Evolutionary conservation across 2,888 invertebrate species (phyloP).

Genomic region (Tetanocera ferruginea): DNA sequence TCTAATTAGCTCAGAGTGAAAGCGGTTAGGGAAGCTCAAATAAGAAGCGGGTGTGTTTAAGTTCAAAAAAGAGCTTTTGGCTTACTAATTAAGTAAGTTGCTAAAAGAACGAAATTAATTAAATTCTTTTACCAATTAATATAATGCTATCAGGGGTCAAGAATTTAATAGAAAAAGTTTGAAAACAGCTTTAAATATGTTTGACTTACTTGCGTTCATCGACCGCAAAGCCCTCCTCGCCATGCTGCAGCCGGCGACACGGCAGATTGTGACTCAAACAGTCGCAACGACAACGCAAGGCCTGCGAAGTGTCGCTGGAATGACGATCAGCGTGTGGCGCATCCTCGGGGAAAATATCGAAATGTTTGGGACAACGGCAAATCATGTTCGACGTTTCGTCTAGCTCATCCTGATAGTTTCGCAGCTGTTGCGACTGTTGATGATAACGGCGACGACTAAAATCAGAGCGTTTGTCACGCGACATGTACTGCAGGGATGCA

Average conservation of each 20-base stretch:
- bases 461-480: constrained; percentile 46
- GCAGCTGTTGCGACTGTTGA: constrained; percentile 29
- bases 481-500: constrained; percentile 18
- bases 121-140: too few relatives aligned
- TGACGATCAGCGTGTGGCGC: constrained; percentile 33
- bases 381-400: constrained; percentile 7
- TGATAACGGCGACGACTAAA: constrained; percentile 31
- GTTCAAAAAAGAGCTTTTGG: background rate
- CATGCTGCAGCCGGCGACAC: constrained; percentile 75
- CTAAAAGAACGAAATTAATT: background rate
- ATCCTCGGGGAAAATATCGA: constrained; percentile 66
- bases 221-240: constrained; percentile 76
- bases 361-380: constrained; percentile 64
- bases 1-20: constrained; percentile 1
- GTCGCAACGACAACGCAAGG: constrained; percentile 74
- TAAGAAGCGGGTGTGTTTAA: background rate
- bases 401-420: constrained; percentile 8
- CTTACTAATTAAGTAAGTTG: background rate
- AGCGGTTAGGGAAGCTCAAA: background rate
- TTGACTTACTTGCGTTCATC: constrained; percentile 74
- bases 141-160: too few relatives aligned
- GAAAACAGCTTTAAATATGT: background rate
- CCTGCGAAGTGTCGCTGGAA: background rate
- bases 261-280: constrained; percentile 75
- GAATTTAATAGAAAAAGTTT: background rate